Percentiles rank a stretch among this genome's conserved stretches.
Evolutionary conservation across 1,140 invertebrate species (phyloP).

Genomic region (Drosophila sp.): DNA sequence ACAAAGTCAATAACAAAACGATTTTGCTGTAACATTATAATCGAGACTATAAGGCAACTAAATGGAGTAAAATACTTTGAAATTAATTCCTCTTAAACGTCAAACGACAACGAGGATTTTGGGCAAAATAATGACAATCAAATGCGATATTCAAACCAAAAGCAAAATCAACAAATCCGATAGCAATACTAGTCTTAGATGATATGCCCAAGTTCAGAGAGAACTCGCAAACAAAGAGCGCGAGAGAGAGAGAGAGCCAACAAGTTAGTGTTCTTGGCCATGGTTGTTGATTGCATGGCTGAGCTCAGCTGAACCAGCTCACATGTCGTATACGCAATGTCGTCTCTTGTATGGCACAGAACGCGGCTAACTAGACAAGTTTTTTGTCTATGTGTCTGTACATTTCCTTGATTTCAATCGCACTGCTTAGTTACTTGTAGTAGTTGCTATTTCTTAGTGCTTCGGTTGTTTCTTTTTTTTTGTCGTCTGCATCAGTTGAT

Average conservation of each 20-base stretch:
- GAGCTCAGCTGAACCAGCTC: constrained; percentile 38
- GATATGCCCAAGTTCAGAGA: constrained; percentile 68
- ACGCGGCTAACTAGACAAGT: constrained; percentile 53
- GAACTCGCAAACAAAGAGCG: constrained; percentile 3
- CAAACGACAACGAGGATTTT: constrained; percentile 31
- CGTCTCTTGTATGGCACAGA: constrained; percentile 59
- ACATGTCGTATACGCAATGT: constrained; percentile 78
- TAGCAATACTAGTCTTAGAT: constrained; percentile 40
- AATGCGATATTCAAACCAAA: constrained; percentile 52
- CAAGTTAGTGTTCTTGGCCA: constrained; percentile 74
- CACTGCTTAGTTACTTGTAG: constrained; percentile 42
- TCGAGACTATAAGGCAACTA: constrained; percentile 54
- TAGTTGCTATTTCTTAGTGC: constrained; percentile 35
- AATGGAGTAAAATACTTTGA: constrained; percentile 61
- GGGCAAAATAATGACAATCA: constrained; percentile 59
- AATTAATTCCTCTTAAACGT: constrained; percentile 60
- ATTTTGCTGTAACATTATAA: constrained; percentile 25
- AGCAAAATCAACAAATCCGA: constrained; percentile 41
- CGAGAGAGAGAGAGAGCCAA: background rate
- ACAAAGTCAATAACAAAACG: constrained; percentile 53
- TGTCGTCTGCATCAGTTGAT: constrained; percentile 60
- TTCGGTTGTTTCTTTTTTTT: constrained; percentile 20
- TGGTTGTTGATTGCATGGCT: constrained; percentile 73
- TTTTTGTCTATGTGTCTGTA: constrained; percentile 46
- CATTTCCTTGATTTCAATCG: constrained; percentile 81